Percentiles rank a stretch among this genome's conserved stretches.
Evolutionary conservation across 2,113 vertebrate genomes (phyloP).

Genomic region (Cebus imitator): DNA sequence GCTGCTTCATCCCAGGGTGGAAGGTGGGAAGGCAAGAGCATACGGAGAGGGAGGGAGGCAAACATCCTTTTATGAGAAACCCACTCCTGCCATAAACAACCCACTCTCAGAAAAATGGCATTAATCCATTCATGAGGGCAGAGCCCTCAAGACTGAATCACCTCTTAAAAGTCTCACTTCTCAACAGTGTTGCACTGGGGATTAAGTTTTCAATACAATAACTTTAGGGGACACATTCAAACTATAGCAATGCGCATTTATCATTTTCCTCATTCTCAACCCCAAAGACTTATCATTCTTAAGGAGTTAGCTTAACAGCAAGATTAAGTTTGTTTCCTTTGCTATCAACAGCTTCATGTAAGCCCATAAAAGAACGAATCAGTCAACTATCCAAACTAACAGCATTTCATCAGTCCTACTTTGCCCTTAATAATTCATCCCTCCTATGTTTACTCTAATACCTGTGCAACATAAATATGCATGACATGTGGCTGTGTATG

Average conservation of each 20-base stretch:
- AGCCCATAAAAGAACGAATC: constrained; percentile 78
- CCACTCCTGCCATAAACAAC: background rate
- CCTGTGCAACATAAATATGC: constrained; percentile 96
- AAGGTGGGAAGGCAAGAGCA: background rate
- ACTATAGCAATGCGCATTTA: background rate
- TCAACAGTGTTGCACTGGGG: background rate
- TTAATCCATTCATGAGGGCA: background rate
- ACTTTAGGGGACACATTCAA: background rate
- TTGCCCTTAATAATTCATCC: constrained; percentile 94
- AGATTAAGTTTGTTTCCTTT: constrained; percentile 64
- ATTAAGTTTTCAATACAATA: background rate
- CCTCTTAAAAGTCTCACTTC: background rate
- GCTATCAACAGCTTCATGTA: constrained; percentile 57
- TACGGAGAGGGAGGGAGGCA: background rate
- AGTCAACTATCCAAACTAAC: constrained; percentile 83
- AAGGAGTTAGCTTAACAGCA: constrained; percentile 33
- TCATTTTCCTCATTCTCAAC: background rate
- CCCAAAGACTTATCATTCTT: background rate
- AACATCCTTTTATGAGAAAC: background rate
- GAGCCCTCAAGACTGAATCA: background rate
- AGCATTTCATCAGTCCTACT: constrained; percentile 91
- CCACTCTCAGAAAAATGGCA: background rate
- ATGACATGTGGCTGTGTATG: constrained; percentile 82
- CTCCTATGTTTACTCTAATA: constrained; percentile 96
- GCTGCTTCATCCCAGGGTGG: background rate